Evolutionary conservation across 2,888 invertebrate species (phyloP).

Genomic region (Pecten maximus): DNA sequence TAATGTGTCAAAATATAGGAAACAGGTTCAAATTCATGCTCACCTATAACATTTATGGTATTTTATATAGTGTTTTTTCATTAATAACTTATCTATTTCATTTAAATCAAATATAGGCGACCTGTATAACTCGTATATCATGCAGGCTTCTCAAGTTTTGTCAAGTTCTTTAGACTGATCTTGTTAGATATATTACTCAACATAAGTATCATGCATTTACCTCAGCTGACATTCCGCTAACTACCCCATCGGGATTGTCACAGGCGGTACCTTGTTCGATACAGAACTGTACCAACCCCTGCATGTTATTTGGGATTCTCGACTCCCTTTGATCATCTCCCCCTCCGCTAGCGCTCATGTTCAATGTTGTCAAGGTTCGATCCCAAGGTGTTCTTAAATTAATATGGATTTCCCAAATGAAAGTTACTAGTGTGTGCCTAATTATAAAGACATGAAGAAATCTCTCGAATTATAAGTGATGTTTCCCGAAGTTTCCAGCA

Average conservation of each 20-base stretch:
- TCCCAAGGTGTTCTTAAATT: neutral
- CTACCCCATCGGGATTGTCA: neutral
- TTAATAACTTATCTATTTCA: too few species aligned
- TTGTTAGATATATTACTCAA: too few species aligned
- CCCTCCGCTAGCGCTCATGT: slow-evolving; percentile 17
- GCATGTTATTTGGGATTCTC: neutral
- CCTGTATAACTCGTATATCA: too few species aligned
- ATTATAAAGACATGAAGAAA: neutral
- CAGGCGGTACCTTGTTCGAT: neutral
- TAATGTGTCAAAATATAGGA: too few species aligned
- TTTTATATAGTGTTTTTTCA: too few species aligned
- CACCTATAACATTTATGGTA: too few species aligned
- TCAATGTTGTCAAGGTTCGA: neutral
- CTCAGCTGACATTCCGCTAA: neutral
- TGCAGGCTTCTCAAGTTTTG: too few species aligned
- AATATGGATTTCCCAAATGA: neutral
- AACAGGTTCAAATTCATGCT: too few species aligned
- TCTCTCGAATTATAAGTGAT: neutral
- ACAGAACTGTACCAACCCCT: neutral
- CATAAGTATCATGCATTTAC: slow-evolving; percentile 19
- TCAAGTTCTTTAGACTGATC: too few species aligned
- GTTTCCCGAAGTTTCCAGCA: slow-evolving; percentile 26
- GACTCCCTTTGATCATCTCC: slow-evolving; percentile 13
- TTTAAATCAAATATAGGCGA: too few species aligned
- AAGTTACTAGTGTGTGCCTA: neutral